Evolutionary conservation across 2,113 vertebrate genomes (phyloP).

Genomic region (Nansenia antarctica): DNA sequence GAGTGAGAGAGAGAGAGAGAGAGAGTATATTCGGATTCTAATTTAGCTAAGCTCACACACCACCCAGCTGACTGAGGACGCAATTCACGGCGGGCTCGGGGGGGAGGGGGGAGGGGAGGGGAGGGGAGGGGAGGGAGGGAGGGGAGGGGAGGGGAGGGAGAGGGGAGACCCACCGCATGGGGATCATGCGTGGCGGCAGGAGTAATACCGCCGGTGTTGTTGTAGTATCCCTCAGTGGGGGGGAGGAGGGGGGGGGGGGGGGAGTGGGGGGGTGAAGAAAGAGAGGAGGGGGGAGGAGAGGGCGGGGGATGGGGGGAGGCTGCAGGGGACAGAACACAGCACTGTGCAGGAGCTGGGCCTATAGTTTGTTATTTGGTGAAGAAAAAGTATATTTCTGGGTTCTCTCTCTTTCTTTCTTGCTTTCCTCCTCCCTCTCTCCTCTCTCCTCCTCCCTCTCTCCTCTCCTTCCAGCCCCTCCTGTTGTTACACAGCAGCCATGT

Average conservation of each 20-base stretch:
- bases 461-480: too few relatives aligned
- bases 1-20: too few relatives aligned
- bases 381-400: neutral
- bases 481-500: conserved; percentile 17
- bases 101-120: too few relatives aligned
- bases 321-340: conserved; percentile 18
- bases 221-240: conserved; percentile 41
- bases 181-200: conserved; percentile 38
- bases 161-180: conserved; percentile 53
- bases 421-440: too few relatives aligned
- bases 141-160: too few relatives aligned
- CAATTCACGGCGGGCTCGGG: conserved; percentile 47
- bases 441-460: too few relatives aligned
- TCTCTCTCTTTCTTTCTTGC: too few relatives aligned
- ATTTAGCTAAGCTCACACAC: conserved; percentile 56
- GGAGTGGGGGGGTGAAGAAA: too few relatives aligned
- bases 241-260: too few relatives aligned
- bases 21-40: conserved; percentile 57
- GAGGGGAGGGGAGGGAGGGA: too few relatives aligned
- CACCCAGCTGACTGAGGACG: conserved; percentile 48
- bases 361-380: neutral
- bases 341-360: neutral
- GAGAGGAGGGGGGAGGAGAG: too few relatives aligned
- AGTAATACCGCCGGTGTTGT: conserved; percentile 42
- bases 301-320: too few relatives aligned